Base-by-base conservation (phyloP, 2,797 vertebrate genomes). In the Psittacula derbiana region DNA sequence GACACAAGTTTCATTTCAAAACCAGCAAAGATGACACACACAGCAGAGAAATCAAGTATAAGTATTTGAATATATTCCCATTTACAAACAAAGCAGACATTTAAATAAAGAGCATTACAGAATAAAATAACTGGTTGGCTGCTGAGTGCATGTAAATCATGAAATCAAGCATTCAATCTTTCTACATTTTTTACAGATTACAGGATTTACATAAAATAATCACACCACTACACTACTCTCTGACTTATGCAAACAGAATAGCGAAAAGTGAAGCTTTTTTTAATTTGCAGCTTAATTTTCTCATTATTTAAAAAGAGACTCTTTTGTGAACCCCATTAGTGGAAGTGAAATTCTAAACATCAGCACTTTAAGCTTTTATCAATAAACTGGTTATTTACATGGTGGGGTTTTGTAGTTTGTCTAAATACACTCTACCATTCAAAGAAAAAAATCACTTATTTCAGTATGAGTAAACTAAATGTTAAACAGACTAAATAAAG, bases 1-100 rank as follows among this genome's bases (percentile, higher is more conserved):
- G 93, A 97, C n/a, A 98, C 4, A 97, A 53, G 19, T 90, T 94
- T 86, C 23, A 83, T 89, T 28, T 90, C 55, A 96, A 94, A 92
- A 65, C 18, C 31, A 72, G 66, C 23, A 70, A 70, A 80, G 16
- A 47, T 10, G 25, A 69, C 38, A 79, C 1, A 86, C 4, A 12
- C 16, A 78, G 27, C 15, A 73, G 4, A 70, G 24, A 66, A 92
- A 92, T 44, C 11, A 80, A 62, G 12, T 14, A 43, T 27, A 76
- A 47, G 19, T 36, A 55, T 65, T 64, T 67, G 10, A 80, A 87
- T 55, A 52, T 30, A 90, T 2, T 41, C 14, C 10, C 16, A 66
- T 15, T 71, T 57, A 57, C 3, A 90, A 90, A 75, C 2, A 86
- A 62, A 75, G 27, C 8, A 80, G 12, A 88, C 23, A 79, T 52